phyloP scores from a whole-genome alignment of 2,113 vertebrate genomes.

The Hemibagrus wyckioides region DNA sequence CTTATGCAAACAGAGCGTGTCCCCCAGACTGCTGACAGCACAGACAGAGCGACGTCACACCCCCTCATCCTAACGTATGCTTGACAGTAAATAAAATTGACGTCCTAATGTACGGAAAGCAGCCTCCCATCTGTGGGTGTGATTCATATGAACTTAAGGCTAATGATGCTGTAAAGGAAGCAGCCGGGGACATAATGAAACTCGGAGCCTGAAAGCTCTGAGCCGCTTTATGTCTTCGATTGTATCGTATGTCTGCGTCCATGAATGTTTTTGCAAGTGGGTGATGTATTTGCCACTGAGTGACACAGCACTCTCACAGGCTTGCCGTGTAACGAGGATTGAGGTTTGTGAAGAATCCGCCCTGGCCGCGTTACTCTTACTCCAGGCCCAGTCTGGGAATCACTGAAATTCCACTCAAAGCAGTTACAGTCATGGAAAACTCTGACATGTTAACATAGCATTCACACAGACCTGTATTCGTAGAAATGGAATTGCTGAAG shows the following conservation, averaged over 20 bases:
- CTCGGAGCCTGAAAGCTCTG: neutral
- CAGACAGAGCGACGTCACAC: neutral
- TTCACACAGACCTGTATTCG: slow-evolving; percentile 14
- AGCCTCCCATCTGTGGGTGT: neutral
- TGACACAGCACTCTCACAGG: slow-evolving; percentile 11
- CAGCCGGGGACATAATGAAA: slow-evolving; percentile 6
- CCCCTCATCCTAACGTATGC: neutral
- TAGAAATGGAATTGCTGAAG: neutral
- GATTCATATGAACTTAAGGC: slow-evolving; percentile 14
- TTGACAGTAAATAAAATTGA: slow-evolving; percentile 17
- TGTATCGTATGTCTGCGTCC: neutral
- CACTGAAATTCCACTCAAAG: slow-evolving; percentile 11
- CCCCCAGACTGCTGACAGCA: slow-evolving; percentile 8
- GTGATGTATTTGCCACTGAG: slow-evolving; percentile 14
- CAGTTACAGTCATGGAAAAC: slow-evolving; percentile 15
- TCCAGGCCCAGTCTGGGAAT: neutral
- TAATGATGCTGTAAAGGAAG: slow-evolving; percentile 24
- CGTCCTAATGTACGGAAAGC: slow-evolving; percentile 3
- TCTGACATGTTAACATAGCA: slow-evolving; percentile 6
- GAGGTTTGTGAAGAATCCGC: neutral
- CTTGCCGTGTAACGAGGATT: neutral
- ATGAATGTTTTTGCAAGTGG: neutral
- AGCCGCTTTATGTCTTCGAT: neutral
- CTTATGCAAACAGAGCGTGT: neutral
- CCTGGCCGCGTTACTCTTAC: neutral